These are phyloP conservation scores for Zenarchopterus dispar DNA, from an alignment of 2,797 vertebrate species.

Conservation along the genomic window DNA sequence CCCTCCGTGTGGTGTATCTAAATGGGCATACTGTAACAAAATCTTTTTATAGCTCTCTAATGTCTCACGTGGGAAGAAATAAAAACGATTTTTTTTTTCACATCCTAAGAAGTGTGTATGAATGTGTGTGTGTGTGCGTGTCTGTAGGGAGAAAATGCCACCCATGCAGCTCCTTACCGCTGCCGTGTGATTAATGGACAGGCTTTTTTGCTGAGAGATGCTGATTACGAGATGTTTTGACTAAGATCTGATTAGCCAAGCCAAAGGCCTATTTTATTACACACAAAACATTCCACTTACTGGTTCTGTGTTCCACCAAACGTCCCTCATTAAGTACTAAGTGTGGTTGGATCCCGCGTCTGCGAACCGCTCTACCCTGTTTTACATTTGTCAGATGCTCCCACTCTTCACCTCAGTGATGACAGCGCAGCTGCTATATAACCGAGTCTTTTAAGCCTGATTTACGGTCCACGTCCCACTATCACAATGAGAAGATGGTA, in stretches of 20 bases:
- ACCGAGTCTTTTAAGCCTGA: slow-evolving; percentile 42
- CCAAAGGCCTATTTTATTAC: slow-evolving; percentile 84
- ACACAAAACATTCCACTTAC: slow-evolving; percentile 80
- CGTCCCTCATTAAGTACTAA: slow-evolving; percentile 76
- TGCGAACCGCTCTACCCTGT: slow-evolving; percentile 60
- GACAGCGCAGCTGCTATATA: slow-evolving; percentile 47
- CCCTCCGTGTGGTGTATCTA: slow-evolving; percentile 56
- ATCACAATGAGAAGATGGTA: slow-evolving; percentile 39
- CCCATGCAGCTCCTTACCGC: slow-evolving; percentile 79
- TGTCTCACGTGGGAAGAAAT: slow-evolving; percentile 74
- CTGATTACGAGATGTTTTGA: slow-evolving; percentile 84
- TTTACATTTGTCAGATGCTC: slow-evolving; percentile 70
- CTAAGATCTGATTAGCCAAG: slow-evolving; percentile 83
- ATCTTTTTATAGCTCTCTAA: slow-evolving; percentile 74
- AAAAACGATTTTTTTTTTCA: slow-evolving; percentile 71
- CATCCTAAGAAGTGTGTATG: slow-evolving; percentile 48
- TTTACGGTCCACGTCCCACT: slow-evolving; percentile 33
- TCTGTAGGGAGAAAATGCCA: slow-evolving; percentile 74
- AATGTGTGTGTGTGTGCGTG: slow-evolving; percentile 32
- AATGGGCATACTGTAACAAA: slow-evolving; percentile 61
- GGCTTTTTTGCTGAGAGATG: slow-evolving; percentile 78
- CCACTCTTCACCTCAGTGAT: slow-evolving; percentile 54
- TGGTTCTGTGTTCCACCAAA: slow-evolving; percentile 75
- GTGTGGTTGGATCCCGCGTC: slow-evolving; percentile 72
- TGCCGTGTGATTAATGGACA: slow-evolving; percentile 83